These are phyloP conservation scores for Ammodytes dubius DNA, from an alignment of 2,113 vertebrate species.

Conservation along the genomic window DNA sequence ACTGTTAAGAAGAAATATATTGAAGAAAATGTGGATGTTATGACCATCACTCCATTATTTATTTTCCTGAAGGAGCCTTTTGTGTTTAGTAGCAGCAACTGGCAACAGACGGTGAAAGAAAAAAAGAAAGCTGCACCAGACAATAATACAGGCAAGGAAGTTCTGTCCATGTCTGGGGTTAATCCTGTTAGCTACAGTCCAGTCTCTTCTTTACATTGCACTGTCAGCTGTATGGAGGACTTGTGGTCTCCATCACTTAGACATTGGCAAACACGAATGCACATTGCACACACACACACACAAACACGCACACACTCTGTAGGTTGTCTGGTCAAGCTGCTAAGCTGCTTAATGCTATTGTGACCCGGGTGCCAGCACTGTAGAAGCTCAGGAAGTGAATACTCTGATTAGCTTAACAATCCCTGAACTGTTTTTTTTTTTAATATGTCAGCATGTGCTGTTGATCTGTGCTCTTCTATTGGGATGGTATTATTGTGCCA, in stretches of 20 bases:
- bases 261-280: conserved; percentile 17
- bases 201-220: conserved; percentile 54
- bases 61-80: conserved; percentile 4
- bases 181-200: conserved; percentile 66
- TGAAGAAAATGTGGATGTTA: too few relatives aligned
- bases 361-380: conserved; percentile 58
- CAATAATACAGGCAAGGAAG: conserved; percentile 19
- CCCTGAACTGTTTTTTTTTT: conserved; percentile 19
- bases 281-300: conserved; percentile 10
- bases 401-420: conserved; percentile 42
- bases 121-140: conserved; percentile 18
- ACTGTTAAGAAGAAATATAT: neutral
- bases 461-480: neutral
- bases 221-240: conserved; percentile 67
- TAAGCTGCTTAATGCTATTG: conserved; percentile 73
- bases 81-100: conserved; percentile 6
- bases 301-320: conserved; percentile 18
- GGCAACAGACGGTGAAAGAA: neutral
- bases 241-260: conserved; percentile 53
- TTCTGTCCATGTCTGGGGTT: conserved; percentile 39
- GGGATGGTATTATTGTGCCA: neutral
- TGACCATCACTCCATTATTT: neutral
- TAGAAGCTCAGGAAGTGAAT: conserved; percentile 55
- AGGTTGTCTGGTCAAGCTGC: conserved; percentile 65
- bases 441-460: conserved; percentile 22